phyloP scores from a whole-genome alignment of 2,888 invertebrate species.

The Halictus quadricinctus region DNA sequence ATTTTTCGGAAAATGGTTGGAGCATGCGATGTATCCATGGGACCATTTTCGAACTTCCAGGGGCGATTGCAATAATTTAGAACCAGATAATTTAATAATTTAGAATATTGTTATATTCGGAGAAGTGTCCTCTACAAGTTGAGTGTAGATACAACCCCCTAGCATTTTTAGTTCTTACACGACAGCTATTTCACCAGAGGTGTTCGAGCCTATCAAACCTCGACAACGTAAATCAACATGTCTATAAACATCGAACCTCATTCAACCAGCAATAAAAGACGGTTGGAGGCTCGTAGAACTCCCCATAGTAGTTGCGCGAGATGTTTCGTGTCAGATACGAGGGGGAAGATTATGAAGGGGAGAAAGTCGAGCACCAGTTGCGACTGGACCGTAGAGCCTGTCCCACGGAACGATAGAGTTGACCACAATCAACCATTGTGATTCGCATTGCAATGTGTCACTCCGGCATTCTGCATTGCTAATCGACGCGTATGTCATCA shows the following conservation, averaged over 20 bases:
- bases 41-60: too few species aligned
- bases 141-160: too few species aligned
- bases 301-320: background rate
- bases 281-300: background rate
- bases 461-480: conserved; percentile 40
- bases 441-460: background rate
- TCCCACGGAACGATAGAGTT: background rate
- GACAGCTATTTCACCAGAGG: too few species aligned
- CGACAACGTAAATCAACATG: background rate
- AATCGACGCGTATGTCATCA: conserved; percentile 53
- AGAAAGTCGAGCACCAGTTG: conserved; percentile 3
- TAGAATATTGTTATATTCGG: too few species aligned
- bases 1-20: too few species aligned
- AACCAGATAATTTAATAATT: too few species aligned
- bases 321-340: background rate
- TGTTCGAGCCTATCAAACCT: background rate
- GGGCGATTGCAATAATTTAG: too few species aligned
- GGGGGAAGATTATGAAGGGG: background rate
- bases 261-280: conserved; percentile 1
- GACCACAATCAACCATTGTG: background rate
- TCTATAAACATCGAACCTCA: background rate
- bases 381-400: background rate
- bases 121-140: too few species aligned
- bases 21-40: too few species aligned
- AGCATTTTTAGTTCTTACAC: too few species aligned